Conservation (phyloP, 2,888 invertebrate genomes). For the Heliconius charithonia region DNA sequence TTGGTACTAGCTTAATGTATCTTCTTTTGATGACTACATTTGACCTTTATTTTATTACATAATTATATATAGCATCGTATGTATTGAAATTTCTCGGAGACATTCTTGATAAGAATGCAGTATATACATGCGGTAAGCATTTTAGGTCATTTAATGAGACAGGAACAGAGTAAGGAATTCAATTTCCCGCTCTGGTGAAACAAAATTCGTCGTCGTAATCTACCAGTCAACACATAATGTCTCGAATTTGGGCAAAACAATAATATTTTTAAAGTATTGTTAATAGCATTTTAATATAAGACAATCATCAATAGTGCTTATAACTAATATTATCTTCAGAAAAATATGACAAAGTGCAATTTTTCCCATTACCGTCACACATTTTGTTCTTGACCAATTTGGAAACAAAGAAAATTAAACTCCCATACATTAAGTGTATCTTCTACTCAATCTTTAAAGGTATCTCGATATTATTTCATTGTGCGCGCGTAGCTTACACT, state of each 20-base stretch:
- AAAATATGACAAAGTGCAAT: slow-evolving; percentile 19
- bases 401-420: slow-evolving; percentile 31
- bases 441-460: slow-evolving; percentile 35
- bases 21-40: slow-evolving; percentile 30
- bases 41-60: slow-evolving; percentile 25
- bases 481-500: slow-evolving; percentile 1
- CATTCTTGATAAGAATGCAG: neutral
- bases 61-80: slow-evolving; percentile 6
- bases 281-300: neutral
- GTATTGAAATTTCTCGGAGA: neutral
- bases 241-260: too few relatives aligned
- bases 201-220: too few relatives aligned
- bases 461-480: slow-evolving; percentile 40
- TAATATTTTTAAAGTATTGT: neutral
- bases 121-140: neutral
- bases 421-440: slow-evolving; percentile 40
- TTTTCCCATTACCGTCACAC: slow-evolving; percentile 26
- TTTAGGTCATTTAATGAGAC: neutral
- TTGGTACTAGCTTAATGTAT: slow-evolving; percentile 51
- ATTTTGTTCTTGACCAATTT: slow-evolving; percentile 38
- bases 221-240: too few relatives aligned
- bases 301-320: neutral
- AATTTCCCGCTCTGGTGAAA: too few relatives aligned
- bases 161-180: too few relatives aligned
- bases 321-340: slow-evolving; percentile 7